Evolutionary conservation across 2,888 invertebrate species (phyloP).

Genomic region (Keiferia lycopersicella): DNA sequence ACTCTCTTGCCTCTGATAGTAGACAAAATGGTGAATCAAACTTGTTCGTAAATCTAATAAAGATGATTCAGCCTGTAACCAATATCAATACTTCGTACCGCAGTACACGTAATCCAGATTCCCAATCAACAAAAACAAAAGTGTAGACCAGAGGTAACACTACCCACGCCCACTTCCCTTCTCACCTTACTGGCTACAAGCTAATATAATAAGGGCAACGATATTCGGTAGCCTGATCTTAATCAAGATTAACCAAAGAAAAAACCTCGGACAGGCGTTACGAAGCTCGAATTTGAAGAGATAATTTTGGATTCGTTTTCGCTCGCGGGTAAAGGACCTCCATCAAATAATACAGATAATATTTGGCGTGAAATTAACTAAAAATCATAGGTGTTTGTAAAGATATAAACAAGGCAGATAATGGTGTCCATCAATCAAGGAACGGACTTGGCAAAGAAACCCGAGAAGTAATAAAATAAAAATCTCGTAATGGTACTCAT

Average conservation of each 20-base stretch:
- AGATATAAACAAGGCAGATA: background rate
- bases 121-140: background rate
- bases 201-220: conserved; percentile 37
- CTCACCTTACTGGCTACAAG: conserved; percentile 40
- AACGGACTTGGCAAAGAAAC: background rate
- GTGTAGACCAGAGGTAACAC: background rate
- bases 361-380: conserved; percentile 11
- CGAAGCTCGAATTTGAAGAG: conserved; percentile 34
- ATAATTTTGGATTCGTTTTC: background rate
- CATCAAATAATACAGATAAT: background rate
- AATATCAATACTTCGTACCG: background rate
- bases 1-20: too few species aligned
- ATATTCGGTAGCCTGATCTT: conserved; percentile 60
- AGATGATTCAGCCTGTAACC: background rate
- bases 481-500: background rate
- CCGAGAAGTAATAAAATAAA: conserved; percentile 16
- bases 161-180: conserved; percentile 12
- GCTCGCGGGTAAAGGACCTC: background rate
- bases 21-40: too few species aligned
- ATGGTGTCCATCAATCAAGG: conserved; percentile 15
- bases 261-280: conserved; percentile 1
- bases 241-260: conserved; percentile 42
- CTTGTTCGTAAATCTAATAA: background rate
- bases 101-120: background rate
- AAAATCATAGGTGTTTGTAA: background rate